Conservation (phyloP, 2,888 invertebrate species). For the Archips xylosteana region DNA sequence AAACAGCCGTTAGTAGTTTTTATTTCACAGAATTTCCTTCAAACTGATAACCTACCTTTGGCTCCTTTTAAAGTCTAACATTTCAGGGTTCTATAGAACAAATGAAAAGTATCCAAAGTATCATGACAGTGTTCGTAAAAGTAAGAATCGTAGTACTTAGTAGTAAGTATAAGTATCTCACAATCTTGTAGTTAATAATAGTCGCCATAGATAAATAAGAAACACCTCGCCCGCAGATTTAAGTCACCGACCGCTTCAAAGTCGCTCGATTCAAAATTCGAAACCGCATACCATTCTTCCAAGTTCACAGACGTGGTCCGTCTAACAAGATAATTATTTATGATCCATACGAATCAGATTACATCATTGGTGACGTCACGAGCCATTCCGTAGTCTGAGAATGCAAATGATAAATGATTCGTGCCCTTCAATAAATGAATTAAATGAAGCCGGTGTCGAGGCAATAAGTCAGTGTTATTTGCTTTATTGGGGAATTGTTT, state of each 20-base stretch:
- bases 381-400: conserved; percentile 60
- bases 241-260: conserved; percentile 3
- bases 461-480: conserved; percentile 29
- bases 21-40: too few species aligned
- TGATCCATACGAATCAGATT: conserved; percentile 60
- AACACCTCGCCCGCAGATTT: not conserved
- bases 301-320: conserved; percentile 33
- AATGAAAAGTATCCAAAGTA: too few species aligned
- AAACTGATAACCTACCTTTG: too few species aligned
- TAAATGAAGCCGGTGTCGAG: conserved; percentile 49
- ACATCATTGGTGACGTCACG: conserved; percentile 79
- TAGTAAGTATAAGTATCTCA: too few species aligned
- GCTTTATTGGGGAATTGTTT: conserved; percentile 40
- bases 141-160: too few species aligned
- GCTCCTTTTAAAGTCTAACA: too few species aligned
- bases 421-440: conserved; percentile 66
- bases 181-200: not conserved
- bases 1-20: too few species aligned
- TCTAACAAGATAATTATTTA: conserved; percentile 44
- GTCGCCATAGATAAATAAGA: too few species aligned
- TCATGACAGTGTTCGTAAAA: too few species aligned
- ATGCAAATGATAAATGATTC: conserved; percentile 65
- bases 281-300: conserved; percentile 1
- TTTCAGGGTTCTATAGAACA: too few species aligned
- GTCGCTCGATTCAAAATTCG: not conserved